phyloP scores from a whole-genome alignment of 2,888 invertebrate species.

The Agrotis clavis region DNA sequence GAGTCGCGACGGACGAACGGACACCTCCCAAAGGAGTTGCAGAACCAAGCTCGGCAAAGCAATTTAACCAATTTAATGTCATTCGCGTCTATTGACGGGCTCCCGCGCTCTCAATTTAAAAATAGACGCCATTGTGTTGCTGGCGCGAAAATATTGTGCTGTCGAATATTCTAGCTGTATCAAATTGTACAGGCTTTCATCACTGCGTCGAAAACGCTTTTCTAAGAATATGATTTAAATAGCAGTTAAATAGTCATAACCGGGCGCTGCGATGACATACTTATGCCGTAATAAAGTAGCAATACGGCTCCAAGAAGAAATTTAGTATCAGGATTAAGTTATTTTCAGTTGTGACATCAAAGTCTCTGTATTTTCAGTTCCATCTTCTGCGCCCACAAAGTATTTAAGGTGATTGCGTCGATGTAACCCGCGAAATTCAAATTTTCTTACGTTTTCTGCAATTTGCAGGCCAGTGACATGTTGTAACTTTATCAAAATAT shows the following conservation, averaged over 20 bases:
- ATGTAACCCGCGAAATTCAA: too few species aligned
- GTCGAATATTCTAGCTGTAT: constrained; percentile 48
- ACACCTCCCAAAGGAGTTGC: constrained; percentile 84
- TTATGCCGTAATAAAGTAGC: constrained; percentile 82
- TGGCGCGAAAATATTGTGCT: constrained; percentile 77
- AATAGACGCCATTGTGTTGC: constrained; percentile 86
- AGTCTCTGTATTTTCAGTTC: constrained; percentile 59
- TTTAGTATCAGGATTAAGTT: constrained; percentile 65
- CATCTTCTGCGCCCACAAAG: constrained; percentile 48
- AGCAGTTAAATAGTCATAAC: constrained; percentile 82
- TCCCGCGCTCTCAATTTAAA: constrained; percentile 88
- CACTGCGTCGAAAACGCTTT: constrained; percentile 66
- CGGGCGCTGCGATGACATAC: constrained; percentile 77
- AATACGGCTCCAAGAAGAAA: constrained; percentile 72
- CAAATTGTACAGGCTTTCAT: constrained; percentile 54
- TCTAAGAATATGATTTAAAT: constrained; percentile 85
- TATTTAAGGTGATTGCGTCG: too few species aligned
- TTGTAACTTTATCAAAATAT: too few species aligned
- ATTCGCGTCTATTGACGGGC: constrained; percentile 87
- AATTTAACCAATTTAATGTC: constrained; percentile 91
- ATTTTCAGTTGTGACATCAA: constrained; percentile 68
- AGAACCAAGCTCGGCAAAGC: constrained; percentile 85
- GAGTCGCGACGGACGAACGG: constrained; percentile 71
- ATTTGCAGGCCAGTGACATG: too few species aligned
- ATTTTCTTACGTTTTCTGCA: too few species aligned